Evolutionary conservation across 2,888 invertebrate species (phyloP).

Genomic region (Stictocephala bisonia): DNA sequence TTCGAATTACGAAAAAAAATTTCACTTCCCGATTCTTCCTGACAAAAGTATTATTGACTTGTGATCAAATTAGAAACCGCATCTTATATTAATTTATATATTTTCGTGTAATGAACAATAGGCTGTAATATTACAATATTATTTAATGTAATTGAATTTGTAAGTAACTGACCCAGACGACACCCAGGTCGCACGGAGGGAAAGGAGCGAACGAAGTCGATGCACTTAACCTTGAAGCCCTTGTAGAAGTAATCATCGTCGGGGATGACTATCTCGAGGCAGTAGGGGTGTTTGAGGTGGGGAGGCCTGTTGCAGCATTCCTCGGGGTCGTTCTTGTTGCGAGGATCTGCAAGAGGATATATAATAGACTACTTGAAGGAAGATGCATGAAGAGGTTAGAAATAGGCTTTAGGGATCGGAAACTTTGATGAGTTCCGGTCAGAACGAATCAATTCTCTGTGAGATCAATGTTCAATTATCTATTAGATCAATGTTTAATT

Average conservation of each 20-base stretch:
- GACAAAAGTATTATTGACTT: no score
- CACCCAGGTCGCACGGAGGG: slow-evolving; percentile 90
- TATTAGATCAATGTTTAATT: no score
- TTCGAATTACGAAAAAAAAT: no score
- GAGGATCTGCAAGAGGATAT: slow-evolving; percentile 72
- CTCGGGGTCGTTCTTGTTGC: slow-evolving; percentile 90
- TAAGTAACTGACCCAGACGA: slow-evolving; percentile 74
- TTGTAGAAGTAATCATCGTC: slow-evolving; percentile 93
- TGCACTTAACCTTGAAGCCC: slow-evolving; percentile 84
- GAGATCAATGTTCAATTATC: no score
- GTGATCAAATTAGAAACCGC: no score
- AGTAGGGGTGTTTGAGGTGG: slow-evolving; percentile 89
- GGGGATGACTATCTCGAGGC: slow-evolving; percentile 88
- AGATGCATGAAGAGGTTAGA: not conserved
- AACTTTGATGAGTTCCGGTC: no score
- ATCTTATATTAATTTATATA: no score
- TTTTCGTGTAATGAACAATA: no score
- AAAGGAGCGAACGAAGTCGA: slow-evolving; percentile 90
- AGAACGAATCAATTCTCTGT: no score
- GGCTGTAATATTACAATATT: no score
- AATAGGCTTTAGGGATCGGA: not conserved
- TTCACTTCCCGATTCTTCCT: no score
- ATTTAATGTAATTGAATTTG: not conserved
- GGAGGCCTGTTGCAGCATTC: slow-evolving; percentile 87
- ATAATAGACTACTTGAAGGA: no score